Evolutionary conservation across 2,888 invertebrate genomes (phyloP), one percentile per base, ranked within the genome.

Genomic region (Drosophila gaucha): DNA sequence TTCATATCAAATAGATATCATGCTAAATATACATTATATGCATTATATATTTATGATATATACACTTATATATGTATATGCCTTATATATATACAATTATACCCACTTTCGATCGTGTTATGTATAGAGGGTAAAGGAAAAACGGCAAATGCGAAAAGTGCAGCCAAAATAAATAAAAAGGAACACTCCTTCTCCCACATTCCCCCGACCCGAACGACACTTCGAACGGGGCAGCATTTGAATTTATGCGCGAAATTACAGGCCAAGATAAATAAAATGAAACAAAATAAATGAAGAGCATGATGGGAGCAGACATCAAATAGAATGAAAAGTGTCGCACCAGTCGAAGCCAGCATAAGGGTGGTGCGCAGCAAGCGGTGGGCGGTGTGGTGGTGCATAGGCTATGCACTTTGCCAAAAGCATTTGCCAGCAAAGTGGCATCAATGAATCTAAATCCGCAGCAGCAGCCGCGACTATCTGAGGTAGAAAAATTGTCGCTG

Each of bases 201-300:
- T 1, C 31, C 12, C 12, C 18, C 10, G n/a, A n/a, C 10, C 24
- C 54, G 39, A 16, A 3, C 28, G 71, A 78, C 80, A 76, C 77
- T 76, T 67, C 55, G 58, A 63, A 59, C 62, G 24, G 51, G 47
- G 35, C 56, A 54, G 69, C 59, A 43, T 74, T 64, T 78, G 63
- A 85, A 85, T 88, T 84, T 88, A 75, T 85, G 82, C 75, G 75
- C 79, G 78, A 82, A 78, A 88, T 83, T 78, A 67, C 74, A 80
- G 72, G 72, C 78, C 67, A 86, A 86, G 69, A 70, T 67, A 74
- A 78, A 76, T 74, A 76, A 74, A 68, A 74, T 16, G 28, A 64
- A 58, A 56, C 33, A 49, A 69, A 66, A 60, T 58, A 78, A 78
- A 82, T 64, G 78, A 67, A 75, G 58, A 74, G 41, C 56, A 68